A percentile compares a stretch with the other conserved stretches of the same genome.
Conservation (phyloP, 2,888 invertebrate species). For the Adelognathus sp. region DNA sequence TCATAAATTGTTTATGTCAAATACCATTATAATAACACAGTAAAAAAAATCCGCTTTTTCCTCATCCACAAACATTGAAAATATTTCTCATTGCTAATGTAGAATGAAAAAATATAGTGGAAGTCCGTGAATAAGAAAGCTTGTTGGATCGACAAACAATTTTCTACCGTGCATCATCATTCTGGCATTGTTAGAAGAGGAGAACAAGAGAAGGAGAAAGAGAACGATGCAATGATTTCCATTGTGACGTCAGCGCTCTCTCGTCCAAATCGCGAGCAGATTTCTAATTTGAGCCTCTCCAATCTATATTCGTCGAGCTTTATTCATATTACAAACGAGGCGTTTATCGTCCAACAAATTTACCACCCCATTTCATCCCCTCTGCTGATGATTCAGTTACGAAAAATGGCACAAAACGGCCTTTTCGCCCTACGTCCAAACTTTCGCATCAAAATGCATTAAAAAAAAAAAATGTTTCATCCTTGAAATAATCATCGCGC, state of each 20-base stretch:
- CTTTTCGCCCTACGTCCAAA: background rate
- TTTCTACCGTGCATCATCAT: too few relatives aligned
- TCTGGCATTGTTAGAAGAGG: conserved; percentile 57
- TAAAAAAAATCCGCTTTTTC: background rate
- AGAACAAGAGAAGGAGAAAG: conserved; percentile 54
- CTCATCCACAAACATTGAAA: background rate
- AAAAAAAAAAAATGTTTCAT: too few relatives aligned
- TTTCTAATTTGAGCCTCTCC: conserved; percentile 75
- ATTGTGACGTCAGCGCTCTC: conserved; percentile 71
- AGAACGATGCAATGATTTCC: conserved; percentile 8
- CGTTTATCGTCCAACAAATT: conserved; percentile 58
- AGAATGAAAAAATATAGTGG: too few relatives aligned
- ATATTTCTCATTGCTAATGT: background rate
- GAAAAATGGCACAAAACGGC: background rate
- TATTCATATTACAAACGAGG: conserved; percentile 79
- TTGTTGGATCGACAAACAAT: too few relatives aligned
- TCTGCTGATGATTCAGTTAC: background rate
- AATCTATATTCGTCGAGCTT: conserved; percentile 77
- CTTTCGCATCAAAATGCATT: too few relatives aligned
- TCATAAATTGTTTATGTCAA: too few relatives aligned
- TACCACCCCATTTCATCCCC: background rate
- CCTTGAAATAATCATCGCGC: too few relatives aligned
- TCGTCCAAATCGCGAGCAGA: conserved; percentile 74
- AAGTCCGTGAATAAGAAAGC: too few relatives aligned
- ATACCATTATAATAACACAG: background rate